Base-by-base conservation (phyloP, 2,113 vertebrate genomes). In the Anseranas semipalmata region DNA sequence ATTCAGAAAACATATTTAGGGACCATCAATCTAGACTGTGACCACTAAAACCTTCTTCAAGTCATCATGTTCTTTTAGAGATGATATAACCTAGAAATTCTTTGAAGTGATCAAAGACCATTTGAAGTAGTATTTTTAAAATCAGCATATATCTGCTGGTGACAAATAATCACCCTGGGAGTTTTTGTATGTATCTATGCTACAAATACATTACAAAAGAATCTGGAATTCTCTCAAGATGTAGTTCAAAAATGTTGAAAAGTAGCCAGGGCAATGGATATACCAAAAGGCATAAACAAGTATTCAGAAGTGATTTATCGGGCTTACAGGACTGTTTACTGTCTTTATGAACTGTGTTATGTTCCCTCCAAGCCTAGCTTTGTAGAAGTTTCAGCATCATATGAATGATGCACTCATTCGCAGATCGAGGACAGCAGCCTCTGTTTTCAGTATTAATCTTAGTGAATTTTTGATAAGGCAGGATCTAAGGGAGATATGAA, bases 1-100 rank as follows among this genome's bases (percentile, higher is more conserved):
- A 92, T 91, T 94, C 80, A 91, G 66, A 58, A 72, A 88, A 76
- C 45, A 75, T 8, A 90, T 95, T 72, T 81, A 85, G 46, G 43
- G 70, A 75, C 28, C 41, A 74, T 89, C 52, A 68, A 30, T 78
- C 24, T 30, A 85, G 32, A 39, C 60, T n/a, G 18, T 92, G 84
- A 87, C 87, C 70, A 87, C 80, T 87, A 92, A 92, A 91, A 56
- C 27, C 28, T 80, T 89, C 65, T 52, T 46, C 22, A 46, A 74
- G 22, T 85, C 43, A 67, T 89, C 17, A 72, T 21, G 17, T 78
- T 81, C 58, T 84, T 85, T 92, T 48, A 89, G 68, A 89, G 37
- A 68, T 59, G 22, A 46, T 77, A 32, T 48, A 75, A 92, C 39
- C 68, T 60, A 81, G 65, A 92, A 92, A 63, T 65, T 39, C 39